Evolutionary conservation across 2,888 invertebrate genomes (phyloP).

Genomic region (Caenorhabditis angaria): DNA sequence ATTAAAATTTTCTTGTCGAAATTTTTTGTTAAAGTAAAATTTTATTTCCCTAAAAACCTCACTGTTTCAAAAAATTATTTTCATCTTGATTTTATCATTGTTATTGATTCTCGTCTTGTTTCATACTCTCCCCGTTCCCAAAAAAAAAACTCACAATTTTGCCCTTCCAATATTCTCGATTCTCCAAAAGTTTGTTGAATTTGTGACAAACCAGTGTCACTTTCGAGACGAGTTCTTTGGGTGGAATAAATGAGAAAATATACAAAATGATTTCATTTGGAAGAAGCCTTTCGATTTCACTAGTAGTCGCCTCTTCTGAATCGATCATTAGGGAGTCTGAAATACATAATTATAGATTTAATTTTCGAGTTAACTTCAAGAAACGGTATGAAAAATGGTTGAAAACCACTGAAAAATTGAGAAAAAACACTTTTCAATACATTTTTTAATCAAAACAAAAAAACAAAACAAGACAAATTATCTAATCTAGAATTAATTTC

Average conservation of each 20-base stretch:
- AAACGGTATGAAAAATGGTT: not conserved
- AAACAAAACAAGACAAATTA: conserved; percentile 9
- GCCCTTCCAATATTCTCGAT: conserved; percentile 41
- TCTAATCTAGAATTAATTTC: not conserved
- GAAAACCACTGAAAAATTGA: not conserved
- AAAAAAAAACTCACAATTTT: too few species aligned
- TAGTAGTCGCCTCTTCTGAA: not conserved
- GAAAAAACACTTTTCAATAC: not conserved
- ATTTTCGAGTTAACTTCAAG: not conserved
- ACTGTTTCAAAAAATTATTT: too few species aligned
- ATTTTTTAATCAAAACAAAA: conserved; percentile 10
- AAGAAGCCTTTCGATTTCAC: not conserved
- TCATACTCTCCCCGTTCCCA: too few species aligned
- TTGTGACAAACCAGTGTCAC: conserved; percentile 31
- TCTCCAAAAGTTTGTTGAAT: conserved; percentile 33
- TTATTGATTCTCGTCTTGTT: too few species aligned
- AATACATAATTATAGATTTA: not conserved
- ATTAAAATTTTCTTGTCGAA: too few species aligned
- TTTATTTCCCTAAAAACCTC: too few species aligned
- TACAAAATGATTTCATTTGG: conserved; percentile 11
- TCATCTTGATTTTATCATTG: too few species aligned
- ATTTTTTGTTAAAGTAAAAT: too few species aligned
- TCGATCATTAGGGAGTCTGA: conserved; percentile 1
- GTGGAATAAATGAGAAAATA: conserved; percentile 23
- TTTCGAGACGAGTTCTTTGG: conserved; percentile 18